Evolutionary conservation across 2,888 invertebrate genomes (phyloP).

Genomic region (Lepas anatifera): DNA sequence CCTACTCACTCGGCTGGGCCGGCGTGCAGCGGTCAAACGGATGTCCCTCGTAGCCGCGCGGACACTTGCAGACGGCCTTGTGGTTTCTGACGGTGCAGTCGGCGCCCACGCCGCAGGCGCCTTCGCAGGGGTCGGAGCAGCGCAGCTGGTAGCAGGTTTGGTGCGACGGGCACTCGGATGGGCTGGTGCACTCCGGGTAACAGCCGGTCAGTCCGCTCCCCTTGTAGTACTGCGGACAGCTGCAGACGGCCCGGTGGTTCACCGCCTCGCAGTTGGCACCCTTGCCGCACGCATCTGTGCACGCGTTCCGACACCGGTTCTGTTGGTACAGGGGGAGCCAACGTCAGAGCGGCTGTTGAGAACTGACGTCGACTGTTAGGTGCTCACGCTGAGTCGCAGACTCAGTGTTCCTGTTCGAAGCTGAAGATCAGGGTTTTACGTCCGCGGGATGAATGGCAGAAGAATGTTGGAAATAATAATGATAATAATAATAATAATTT

Average conservation of each 20-base stretch:
- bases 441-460: too few relatives aligned
- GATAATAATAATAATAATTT: too few relatives aligned
- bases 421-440: too few relatives aligned
- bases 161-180: slow-evolving; percentile 60
- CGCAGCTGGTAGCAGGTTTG: slow-evolving; percentile 63
- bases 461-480: too few relatives aligned
- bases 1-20: slow-evolving; percentile 19
- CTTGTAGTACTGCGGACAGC: slow-evolving; percentile 48
- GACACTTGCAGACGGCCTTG: slow-evolving; percentile 70
- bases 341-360: too few relatives aligned
- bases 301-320: slow-evolving; percentile 18
- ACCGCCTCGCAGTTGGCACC: slow-evolving; percentile 62
- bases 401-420: too few relatives aligned
- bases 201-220: slow-evolving; percentile 39
- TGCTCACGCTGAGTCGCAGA: too few relatives aligned
- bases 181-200: slow-evolving; percentile 63
- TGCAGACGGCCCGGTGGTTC: slow-evolving; percentile 67
- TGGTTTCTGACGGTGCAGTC: slow-evolving; percentile 61
- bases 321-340: too few relatives aligned
- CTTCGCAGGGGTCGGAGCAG: slow-evolving; percentile 65
- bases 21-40: slow-evolving; percentile 25
- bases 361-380: too few relatives aligned
- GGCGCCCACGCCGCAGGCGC: slow-evolving; percentile 62
- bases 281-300: slow-evolving; percentile 52
- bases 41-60: slow-evolving; percentile 26